These are phyloP conservation scores for Pluvialis apricaria DNA, from an alignment of 2,113 vertebrate genomes.

Conservation along the genomic window DNA sequence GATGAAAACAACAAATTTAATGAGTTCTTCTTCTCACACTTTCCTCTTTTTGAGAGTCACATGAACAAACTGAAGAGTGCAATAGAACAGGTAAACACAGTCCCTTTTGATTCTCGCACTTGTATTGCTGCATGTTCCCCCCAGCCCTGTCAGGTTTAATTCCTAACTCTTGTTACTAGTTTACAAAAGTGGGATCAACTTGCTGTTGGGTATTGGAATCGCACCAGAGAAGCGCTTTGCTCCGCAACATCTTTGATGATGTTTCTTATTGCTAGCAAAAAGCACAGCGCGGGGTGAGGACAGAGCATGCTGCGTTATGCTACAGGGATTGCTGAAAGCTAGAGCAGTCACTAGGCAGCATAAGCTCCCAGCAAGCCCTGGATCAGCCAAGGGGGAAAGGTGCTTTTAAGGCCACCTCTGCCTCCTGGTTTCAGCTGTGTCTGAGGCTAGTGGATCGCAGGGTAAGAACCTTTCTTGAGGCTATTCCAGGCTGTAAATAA, in stretches of 20 bases:
- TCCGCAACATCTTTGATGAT: neutral
- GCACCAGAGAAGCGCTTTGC: neutral
- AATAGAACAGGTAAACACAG: conserved; percentile 89
- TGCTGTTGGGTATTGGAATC: neutral
- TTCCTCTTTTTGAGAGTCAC: conserved; percentile 98
- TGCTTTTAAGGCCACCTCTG: neutral
- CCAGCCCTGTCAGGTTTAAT: neutral
- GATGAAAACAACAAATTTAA: conserved; percentile 95
- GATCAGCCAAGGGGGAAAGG: neutral
- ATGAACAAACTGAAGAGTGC: conserved; percentile 98
- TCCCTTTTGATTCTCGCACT: neutral
- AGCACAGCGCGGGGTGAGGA: neutral
- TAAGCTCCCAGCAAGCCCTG: neutral
- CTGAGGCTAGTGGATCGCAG: neutral
- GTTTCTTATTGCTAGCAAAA: neutral
- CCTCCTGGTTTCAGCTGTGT: neutral
- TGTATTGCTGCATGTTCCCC: neutral
- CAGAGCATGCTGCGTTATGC: neutral
- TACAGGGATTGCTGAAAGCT: neutral
- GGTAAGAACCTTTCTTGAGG: neutral
- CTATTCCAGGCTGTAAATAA: neutral
- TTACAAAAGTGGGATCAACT: neutral
- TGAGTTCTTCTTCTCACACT: conserved; percentile 99
- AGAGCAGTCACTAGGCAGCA: neutral
- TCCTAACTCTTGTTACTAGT: neutral